These are phyloP conservation scores for Gymnocephalus cernua DNA, from an alignment of 2,113 vertebrate species.

Conservation along the genomic window DNA sequence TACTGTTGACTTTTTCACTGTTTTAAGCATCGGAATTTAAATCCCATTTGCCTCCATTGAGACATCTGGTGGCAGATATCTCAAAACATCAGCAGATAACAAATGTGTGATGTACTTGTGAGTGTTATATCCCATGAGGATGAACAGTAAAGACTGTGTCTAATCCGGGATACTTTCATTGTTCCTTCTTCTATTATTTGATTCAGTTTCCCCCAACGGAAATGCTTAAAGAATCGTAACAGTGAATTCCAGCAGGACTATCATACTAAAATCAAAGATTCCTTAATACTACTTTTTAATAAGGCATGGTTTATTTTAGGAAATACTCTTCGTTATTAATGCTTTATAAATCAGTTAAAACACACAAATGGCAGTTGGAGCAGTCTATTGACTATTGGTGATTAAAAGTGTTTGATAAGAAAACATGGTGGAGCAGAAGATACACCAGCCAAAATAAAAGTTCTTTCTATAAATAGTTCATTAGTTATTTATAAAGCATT, in stretches of 20 bases:
- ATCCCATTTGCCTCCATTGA: neutral
- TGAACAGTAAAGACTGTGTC: neutral
- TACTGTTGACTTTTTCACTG: neutral
- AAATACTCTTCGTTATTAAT: neutral
- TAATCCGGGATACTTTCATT: neutral
- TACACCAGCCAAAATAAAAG: neutral
- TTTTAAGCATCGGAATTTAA: neutral
- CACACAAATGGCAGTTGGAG: neutral
- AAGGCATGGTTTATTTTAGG: neutral
- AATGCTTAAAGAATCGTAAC: neutral
- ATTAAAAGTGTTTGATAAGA: no score
- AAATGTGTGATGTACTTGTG: neutral
- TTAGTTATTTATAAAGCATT: conserved; percentile 1
- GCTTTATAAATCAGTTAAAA: neutral
- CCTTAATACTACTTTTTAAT: neutral
- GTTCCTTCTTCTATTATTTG: neutral
- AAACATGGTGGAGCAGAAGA: neutral
- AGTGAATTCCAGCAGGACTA: neutral
- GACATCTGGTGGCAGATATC: neutral
- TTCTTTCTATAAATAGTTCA: neutral
- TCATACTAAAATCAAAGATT: neutral
- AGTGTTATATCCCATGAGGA: neutral
- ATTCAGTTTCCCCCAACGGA: neutral
- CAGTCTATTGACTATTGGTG: neutral
- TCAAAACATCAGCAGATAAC: neutral